These are phyloP conservation scores for Chrysogorgia sp. DNA, from an alignment of 92 coral and sea anemone species.

Conservation along the genomic window DNA sequence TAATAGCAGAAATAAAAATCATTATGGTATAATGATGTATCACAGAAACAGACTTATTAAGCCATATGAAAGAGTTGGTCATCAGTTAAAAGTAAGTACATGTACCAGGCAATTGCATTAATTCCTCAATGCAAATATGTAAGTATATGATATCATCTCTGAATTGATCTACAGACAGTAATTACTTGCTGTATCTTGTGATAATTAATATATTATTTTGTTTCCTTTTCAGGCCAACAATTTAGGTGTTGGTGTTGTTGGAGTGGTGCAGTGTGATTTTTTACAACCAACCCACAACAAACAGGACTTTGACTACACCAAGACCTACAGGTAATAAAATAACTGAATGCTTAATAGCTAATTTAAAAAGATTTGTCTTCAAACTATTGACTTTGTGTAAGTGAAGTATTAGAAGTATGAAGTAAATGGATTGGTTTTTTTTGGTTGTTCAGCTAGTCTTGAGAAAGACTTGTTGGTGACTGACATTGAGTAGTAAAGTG, in stretches of 20 bases:
- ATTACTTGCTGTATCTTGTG: too few relatives aligned
- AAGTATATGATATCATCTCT: background rate
- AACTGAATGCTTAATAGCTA: background rate
- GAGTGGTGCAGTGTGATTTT: conserved; percentile 96
- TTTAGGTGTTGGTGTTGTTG: conserved; percentile 93
- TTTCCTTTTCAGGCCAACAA: conserved; percentile 78
- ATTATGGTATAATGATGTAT: conserved; percentile 99
- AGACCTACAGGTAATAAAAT: conserved; percentile 76
- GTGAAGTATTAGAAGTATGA: too few relatives aligned
- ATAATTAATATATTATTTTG: background rate
- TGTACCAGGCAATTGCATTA: background rate
- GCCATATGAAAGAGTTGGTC: conserved; percentile 95
- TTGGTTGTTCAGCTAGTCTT: too few relatives aligned
- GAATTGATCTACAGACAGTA: too few relatives aligned
- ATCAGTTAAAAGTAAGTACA: conserved; percentile 73
- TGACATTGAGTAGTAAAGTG: too few relatives aligned
- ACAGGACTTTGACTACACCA: conserved; percentile 98
- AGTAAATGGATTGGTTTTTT: too few relatives aligned
- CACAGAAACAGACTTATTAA: conserved; percentile 89
- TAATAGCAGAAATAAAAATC: conserved; percentile 83
- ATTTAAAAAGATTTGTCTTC: background rate
- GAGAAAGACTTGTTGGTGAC: too few relatives aligned
- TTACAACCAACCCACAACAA: conserved; percentile 98
- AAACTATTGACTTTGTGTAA: background rate
- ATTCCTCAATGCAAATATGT: too few relatives aligned